A percentile compares a stretch with the other conserved stretches of the same genome.
These are phyloP conservation scores for Scaptomyza parva DNA, from an alignment of 2,888 invertebrate genomes.

Conservation along the genomic window DNA sequence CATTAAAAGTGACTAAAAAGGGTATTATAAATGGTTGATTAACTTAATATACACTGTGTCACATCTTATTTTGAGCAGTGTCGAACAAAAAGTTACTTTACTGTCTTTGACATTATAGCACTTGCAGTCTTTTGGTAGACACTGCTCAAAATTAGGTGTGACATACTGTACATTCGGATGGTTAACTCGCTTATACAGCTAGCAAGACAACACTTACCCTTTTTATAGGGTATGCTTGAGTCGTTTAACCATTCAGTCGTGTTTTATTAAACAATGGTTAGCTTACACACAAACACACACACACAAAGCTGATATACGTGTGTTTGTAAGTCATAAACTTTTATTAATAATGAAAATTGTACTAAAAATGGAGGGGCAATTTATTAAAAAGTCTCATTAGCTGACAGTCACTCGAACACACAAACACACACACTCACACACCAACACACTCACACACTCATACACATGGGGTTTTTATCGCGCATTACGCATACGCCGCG, in stretches of 20 bases:
- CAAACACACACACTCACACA: constrained; percentile 18
- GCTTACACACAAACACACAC: constrained; percentile 17
- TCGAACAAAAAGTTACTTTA: no score
- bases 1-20: constrained; percentile 21
- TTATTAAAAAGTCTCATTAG: constrained; percentile 81
- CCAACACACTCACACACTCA: constrained; percentile 4
- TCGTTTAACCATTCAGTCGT: constrained; percentile 1
- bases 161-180: no score
- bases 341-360: constrained; percentile 81
- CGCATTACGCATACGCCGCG: constrained; percentile 75
- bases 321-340: constrained; percentile 77
- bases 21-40: constrained; percentile 10
- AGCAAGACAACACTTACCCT: background rate
- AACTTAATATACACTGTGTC: background rate
- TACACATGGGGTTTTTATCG: constrained; percentile 62
- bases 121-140: no score
- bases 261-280: constrained; percentile 63
- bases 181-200: no score
- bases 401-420: constrained; percentile 48
- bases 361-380: constrained; percentile 77
- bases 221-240: constrained; percentile 25
- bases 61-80: no score
- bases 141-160: no score
- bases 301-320: constrained; percentile 57
- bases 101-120: no score